These are phyloP conservation scores for Meandrina meandrites DNA, from an alignment of 92 coral and sea anemone species.

Conservation along the genomic window DNA sequence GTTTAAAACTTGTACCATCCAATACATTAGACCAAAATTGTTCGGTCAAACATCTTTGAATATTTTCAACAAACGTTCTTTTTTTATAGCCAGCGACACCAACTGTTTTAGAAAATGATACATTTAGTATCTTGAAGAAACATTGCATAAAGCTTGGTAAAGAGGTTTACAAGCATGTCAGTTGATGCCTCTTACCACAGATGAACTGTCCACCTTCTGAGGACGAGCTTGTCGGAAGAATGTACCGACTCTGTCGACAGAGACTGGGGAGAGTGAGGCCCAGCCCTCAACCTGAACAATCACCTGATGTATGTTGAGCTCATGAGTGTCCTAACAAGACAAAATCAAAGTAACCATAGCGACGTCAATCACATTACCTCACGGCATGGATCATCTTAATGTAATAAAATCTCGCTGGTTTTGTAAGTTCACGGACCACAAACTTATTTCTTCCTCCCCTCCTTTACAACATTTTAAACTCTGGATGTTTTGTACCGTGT, in stretches of 20 bases:
- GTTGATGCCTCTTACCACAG: slow-evolving; percentile 58
- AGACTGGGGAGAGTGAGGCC: slow-evolving; percentile 96
- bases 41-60: background rate
- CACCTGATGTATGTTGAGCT: slow-evolving; percentile 90
- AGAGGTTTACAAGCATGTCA: background rate
- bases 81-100: no score
- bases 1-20: no score
- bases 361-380: background rate
- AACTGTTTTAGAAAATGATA: no score
- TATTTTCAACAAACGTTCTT: background rate
- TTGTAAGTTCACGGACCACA: no score
- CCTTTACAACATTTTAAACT: background rate
- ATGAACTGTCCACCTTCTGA: slow-evolving; percentile 50
- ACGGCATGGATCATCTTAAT: no score
- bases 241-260: slow-evolving; percentile 96
- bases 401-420: no score
- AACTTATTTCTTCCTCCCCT: background rate
- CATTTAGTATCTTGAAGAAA: background rate
- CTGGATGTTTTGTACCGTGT: background rate
- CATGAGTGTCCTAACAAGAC: slow-evolving; percentile 84
- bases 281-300: slow-evolving; percentile 95
- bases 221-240: slow-evolving; percentile 92
- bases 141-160: background rate
- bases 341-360: background rate
- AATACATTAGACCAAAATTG: background rate